Evolutionary conservation across 1,140 invertebrate species (phyloP).

Genomic region (Bombus breviceps): DNA sequence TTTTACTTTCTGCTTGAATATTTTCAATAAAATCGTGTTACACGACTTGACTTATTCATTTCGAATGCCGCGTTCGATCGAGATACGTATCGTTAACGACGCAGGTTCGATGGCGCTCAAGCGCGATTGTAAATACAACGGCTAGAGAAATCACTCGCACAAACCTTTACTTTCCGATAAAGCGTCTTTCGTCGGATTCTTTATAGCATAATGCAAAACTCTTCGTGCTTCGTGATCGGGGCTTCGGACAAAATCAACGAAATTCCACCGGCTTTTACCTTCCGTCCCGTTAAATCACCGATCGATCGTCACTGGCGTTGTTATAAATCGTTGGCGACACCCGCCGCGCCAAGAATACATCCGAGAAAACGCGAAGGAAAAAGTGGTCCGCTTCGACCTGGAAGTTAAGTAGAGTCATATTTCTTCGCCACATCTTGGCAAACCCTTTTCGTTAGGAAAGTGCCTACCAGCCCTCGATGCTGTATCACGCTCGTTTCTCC

Average conservation of each 20-base stretch:
- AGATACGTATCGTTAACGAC: too few species aligned
- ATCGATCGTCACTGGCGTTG: neutral
- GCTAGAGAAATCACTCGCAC: neutral
- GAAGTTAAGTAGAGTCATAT: conserved; percentile 31
- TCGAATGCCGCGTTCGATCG: neutral
- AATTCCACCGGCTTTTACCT: neutral
- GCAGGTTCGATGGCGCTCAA: neutral
- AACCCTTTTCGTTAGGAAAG: conserved; percentile 35
- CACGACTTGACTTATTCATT: too few species aligned
- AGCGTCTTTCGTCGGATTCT: neutral
- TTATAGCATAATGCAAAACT: neutral
- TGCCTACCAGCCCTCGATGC: conserved; percentile 10
- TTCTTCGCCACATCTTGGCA: conserved; percentile 22
- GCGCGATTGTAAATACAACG: too few species aligned
- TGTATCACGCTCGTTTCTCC: conserved; percentile 27
- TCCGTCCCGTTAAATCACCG: neutral
- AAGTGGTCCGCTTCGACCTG: neutral
- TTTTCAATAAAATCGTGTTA: too few species aligned
- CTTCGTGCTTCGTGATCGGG: too few species aligned
- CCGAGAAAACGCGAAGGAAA: neutral
- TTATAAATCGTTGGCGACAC: conserved; percentile 15
- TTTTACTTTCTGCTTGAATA: too few species aligned
- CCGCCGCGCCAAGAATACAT: neutral
- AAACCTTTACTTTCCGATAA: neutral
- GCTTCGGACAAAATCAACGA: neutral